phyloP scores from a whole-genome alignment of 2,888 invertebrate species.

The Troilus luridus region DNA sequence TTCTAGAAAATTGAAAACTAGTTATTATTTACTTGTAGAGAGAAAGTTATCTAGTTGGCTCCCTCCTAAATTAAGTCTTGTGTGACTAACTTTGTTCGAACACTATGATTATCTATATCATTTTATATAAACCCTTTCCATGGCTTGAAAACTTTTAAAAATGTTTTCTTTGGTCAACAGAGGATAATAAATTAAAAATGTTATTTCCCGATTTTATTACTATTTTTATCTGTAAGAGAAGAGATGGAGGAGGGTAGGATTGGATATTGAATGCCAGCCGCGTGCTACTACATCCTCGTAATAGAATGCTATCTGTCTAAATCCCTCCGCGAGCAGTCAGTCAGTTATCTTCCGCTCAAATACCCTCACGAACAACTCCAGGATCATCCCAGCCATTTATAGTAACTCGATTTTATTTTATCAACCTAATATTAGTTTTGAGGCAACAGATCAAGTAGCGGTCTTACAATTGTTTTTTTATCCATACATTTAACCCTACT shows the following conservation, averaged over 20 bases:
- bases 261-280: not conserved
- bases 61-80: too few species aligned
- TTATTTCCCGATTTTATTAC: not conserved
- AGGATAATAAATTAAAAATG: not conserved
- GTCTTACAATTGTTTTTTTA: too few species aligned
- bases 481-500: too few species aligned
- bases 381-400: not conserved
- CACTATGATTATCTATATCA: too few species aligned
- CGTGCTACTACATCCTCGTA: not conserved
- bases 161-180: not conserved
- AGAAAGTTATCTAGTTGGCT: too few species aligned
- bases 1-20: too few species aligned
- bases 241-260: not conserved
- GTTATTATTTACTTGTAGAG: too few species aligned
- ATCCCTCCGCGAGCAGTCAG: not conserved
- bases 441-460: not conserved
- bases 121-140: too few species aligned
- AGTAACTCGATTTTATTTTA: not conserved
- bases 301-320: constrained; percentile 26
- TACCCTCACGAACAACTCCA: not conserved
- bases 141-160: too few species aligned
- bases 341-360: not conserved
- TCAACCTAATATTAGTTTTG: not conserved
- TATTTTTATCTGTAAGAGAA: not conserved
- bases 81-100: too few species aligned